These are phyloP conservation scores for Cyprinella venusta DNA, from an alignment of 2,797 vertebrate genomes.

Conservation along the genomic window DNA sequence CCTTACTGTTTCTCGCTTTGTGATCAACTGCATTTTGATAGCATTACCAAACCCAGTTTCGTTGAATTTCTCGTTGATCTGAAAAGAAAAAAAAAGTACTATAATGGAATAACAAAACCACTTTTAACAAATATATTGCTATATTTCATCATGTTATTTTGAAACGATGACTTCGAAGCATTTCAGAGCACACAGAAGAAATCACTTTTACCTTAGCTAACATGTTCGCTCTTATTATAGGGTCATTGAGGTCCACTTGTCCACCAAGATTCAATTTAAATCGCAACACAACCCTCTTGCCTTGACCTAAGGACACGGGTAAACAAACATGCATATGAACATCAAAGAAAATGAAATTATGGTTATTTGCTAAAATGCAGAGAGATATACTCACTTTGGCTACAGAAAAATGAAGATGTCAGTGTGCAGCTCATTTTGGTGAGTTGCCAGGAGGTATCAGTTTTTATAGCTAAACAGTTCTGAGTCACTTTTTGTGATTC, in stretches of 20 bases:
- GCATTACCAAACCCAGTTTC: background rate
- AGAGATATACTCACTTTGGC: background rate
- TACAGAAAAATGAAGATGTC: background rate
- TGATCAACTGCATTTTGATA: background rate
- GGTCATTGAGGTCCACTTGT: background rate
- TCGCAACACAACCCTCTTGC: slow-evolving; percentile 1
- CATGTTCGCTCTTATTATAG: background rate
- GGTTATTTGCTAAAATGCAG: background rate
- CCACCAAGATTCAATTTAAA: background rate
- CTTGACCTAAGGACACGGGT: slow-evolving; percentile 1
- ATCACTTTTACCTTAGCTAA: background rate
- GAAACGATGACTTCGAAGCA: background rate
- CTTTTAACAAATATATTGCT: background rate
- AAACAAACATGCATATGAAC: background rate
- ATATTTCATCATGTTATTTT: background rate
- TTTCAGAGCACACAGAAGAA: background rate
- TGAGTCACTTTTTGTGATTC: too few relatives aligned
- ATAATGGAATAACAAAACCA: background rate
- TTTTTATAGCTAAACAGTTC: background rate
- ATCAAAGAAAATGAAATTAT: background rate
- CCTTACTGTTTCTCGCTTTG: background rate
- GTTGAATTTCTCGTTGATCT: slow-evolving; percentile 12
- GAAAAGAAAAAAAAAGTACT: background rate
- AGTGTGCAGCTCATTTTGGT: fast-evolving
- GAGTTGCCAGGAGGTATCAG: background rate